phyloP scores from a whole-genome alignment of 2,113 vertebrate species.

The Dromas ardeola region DNA sequence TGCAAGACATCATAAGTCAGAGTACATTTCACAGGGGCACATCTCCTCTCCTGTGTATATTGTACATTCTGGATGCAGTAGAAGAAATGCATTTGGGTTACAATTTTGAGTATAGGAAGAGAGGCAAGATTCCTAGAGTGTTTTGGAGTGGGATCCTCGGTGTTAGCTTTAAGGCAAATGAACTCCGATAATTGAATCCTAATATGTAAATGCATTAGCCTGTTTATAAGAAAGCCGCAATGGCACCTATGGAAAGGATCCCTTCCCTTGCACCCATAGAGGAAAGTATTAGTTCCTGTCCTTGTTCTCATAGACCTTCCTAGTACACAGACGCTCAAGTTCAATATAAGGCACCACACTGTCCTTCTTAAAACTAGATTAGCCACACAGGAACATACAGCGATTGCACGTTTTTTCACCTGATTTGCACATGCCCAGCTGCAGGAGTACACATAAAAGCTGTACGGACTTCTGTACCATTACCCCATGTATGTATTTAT shows the following conservation, averaged over 20 bases:
- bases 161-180: background rate
- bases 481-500: background rate
- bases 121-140: background rate
- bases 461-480: background rate
- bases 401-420: background rate
- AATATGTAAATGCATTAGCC: background rate
- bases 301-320: background rate
- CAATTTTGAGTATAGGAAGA: background rate
- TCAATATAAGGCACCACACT: background rate
- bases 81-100: background rate
- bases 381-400: background rate
- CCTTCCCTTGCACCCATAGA: background rate
- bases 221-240: background rate
- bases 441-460: background rate
- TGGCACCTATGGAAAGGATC: background rate
- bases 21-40: constrained; percentile 42
- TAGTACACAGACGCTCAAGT: background rate
- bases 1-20: constrained; percentile 48
- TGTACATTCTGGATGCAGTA: background rate
- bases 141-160: background rate
- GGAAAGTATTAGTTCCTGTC: background rate
- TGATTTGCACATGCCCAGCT: background rate
- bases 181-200: background rate
- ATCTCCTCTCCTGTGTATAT: constrained; percentile 12
- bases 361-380: background rate